These are phyloP conservation scores for Lagria hirta DNA, from an alignment of 2,888 invertebrate genomes.

Conservation along the genomic window DNA sequence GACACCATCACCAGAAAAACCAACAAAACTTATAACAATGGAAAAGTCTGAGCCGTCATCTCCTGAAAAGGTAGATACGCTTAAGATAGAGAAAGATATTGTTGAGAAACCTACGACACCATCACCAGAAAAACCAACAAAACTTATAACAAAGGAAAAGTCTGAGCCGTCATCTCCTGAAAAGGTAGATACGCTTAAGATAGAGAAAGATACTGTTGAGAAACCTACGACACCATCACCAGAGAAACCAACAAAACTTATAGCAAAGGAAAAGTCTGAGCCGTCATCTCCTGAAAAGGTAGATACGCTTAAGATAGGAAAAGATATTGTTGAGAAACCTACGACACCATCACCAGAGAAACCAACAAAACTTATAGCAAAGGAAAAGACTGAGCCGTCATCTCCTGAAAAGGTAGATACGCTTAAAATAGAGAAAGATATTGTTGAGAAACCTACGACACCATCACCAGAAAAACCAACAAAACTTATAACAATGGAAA, in stretches of 20 bases:
- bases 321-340: constrained; percentile 4
- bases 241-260: constrained; percentile 3
- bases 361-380: constrained; percentile 1
- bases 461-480: constrained; percentile 16
- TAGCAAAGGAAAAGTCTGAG: constrained; percentile 5
- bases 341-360: constrained; percentile 5
- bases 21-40: constrained; percentile 12
- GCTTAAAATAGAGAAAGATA: neutral
- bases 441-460: constrained; percentile 10
- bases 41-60: constrained; percentile 12
- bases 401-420: constrained; percentile 4
- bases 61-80: constrained; percentile 7
- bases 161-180: constrained; percentile 5
- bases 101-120: neutral
- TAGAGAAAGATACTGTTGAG: constrained; percentile 6
- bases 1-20: constrained; percentile 1
- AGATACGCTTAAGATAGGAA: constrained; percentile 1
- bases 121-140: neutral
- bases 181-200: no score
- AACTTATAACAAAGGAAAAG: neutral
- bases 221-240: constrained; percentile 7
- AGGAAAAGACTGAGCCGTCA: neutral
- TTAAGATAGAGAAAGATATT: constrained; percentile 2
- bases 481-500: no score
- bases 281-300: constrained; percentile 7